These are phyloP conservation scores for Gorsachius goisagi DNA, from an alignment of 2,113 vertebrate species.

Conservation along the genomic window DNA sequence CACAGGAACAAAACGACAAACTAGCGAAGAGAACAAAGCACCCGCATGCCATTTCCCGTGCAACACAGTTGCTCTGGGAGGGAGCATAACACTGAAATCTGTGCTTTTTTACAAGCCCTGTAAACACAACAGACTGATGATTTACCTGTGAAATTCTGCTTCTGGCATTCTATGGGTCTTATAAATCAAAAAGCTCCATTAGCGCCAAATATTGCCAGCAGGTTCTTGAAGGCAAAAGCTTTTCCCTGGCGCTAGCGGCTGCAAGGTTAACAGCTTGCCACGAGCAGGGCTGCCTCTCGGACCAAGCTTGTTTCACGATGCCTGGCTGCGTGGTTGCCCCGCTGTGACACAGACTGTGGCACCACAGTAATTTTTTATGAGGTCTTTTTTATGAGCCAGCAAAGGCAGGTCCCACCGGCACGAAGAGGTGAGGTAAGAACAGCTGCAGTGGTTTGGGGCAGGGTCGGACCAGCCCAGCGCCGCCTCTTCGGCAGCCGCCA, in stretches of 20 bases:
- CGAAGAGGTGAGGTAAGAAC: background rate
- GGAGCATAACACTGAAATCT: background rate
- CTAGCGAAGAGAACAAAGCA: background rate
- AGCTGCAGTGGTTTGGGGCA: background rate
- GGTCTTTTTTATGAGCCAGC: background rate
- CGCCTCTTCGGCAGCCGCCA: background rate
- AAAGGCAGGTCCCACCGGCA: background rate
- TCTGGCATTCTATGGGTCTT: background rate
- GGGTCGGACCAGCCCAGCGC: background rate
- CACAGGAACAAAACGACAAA: background rate
- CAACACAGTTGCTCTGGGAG: background rate
- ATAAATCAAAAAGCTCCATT: slow-evolving; percentile 16
- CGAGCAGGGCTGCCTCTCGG: background rate
- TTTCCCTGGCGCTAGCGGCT: background rate
- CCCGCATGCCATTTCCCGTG: background rate
- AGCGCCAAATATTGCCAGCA: background rate
- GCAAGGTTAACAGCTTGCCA: background rate
- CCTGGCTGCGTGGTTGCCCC: background rate
- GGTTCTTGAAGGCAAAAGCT: background rate
- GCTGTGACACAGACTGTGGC: background rate
- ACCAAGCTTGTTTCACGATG: background rate
- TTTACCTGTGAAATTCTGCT: slow-evolving; percentile 11
- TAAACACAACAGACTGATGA: background rate
- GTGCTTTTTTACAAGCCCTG: background rate
- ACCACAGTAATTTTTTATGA: slow-evolving; percentile 24